These are phyloP conservation scores for Aphidius gifuensis DNA, from an alignment of 1,140 invertebrate genomes.

Conservation along the genomic window DNA sequence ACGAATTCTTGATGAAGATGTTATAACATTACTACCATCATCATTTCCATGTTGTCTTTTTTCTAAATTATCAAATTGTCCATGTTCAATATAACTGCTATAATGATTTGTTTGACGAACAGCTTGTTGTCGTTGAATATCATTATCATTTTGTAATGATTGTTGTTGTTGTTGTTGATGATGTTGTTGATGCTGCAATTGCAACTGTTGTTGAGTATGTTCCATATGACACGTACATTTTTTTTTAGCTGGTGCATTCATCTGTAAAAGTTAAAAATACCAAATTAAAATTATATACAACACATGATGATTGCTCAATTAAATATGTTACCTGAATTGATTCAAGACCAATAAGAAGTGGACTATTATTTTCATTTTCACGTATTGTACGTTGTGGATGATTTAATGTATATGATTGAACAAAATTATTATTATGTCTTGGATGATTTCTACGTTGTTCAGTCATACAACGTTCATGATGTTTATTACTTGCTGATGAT, in stretches of 20 bases:
- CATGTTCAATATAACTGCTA: constrained; percentile 28
- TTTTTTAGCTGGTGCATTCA: constrained; percentile 41
- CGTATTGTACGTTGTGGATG: constrained; percentile 20
- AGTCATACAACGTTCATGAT: constrained; percentile 38
- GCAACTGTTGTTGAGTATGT: constrained; percentile 23
- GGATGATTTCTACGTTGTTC: constrained; percentile 14
- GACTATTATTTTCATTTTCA: constrained; percentile 32
- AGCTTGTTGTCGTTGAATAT: constrained; percentile 10
- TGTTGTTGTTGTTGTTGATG: constrained; percentile 10
- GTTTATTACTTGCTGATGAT: constrained; percentile 38
- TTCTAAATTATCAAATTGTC: constrained; percentile 35
- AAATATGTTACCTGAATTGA: constrained; percentile 39
- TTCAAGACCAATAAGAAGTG: constrained; percentile 40
- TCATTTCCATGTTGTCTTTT: constrained; percentile 37
- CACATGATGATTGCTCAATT: neutral
- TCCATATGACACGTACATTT: constrained; percentile 51
- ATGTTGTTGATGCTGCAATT: constrained; percentile 21
- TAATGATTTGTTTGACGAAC: constrained; percentile 24
- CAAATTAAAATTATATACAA: neutral
- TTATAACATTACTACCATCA: constrained; percentile 36
- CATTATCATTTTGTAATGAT: neutral
- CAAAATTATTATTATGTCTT: constrained; percentile 18
- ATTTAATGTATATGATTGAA: constrained; percentile 20
- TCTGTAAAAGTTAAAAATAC: constrained; percentile 28
- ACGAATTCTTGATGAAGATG: constrained; percentile 41